These are phyloP conservation scores for Mobula birostris DNA, from an alignment of 2,113 vertebrate genomes.

Conservation along the genomic window DNA sequence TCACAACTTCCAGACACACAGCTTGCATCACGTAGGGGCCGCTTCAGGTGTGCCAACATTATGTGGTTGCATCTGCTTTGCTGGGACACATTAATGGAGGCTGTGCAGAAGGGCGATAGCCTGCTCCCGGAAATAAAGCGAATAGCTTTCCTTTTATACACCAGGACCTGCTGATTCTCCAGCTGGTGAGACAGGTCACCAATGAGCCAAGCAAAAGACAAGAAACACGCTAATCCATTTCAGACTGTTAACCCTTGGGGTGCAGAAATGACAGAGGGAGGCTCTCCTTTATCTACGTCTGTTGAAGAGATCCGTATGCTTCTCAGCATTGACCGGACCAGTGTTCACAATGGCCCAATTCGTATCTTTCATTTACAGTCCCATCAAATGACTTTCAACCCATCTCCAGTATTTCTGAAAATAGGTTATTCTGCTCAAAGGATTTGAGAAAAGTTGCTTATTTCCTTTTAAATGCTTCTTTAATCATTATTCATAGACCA, in stretches of 20 bases:
- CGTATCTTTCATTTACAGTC: neutral
- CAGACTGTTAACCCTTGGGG: neutral
- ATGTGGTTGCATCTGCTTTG: neutral
- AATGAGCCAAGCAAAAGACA: neutral
- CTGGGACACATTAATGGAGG: neutral
- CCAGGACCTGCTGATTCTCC: neutral
- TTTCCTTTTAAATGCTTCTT: neutral
- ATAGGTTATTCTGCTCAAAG: neutral
- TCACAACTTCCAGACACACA: neutral
- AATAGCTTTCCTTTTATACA: slow-evolving; percentile 5
- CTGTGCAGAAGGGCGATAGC: neutral
- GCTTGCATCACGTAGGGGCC: neutral
- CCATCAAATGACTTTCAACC: neutral
- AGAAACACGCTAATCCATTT: neutral
- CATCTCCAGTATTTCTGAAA: neutral
- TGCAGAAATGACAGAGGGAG: neutral
- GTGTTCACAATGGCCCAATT: neutral
- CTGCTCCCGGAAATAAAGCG: slow-evolving; percentile 8
- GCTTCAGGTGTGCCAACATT: no score
- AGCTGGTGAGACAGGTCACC: slow-evolving; percentile 22
- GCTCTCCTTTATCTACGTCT: neutral
- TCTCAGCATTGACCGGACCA: neutral
- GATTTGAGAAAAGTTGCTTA: neutral
- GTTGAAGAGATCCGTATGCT: neutral
- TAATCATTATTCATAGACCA: neutral